A percentile compares a stretch with the other conserved stretches of the same genome.
phyloP scores from a whole-genome alignment of 1,140 invertebrate species.

The Drosophila tropicalis region DNA sequence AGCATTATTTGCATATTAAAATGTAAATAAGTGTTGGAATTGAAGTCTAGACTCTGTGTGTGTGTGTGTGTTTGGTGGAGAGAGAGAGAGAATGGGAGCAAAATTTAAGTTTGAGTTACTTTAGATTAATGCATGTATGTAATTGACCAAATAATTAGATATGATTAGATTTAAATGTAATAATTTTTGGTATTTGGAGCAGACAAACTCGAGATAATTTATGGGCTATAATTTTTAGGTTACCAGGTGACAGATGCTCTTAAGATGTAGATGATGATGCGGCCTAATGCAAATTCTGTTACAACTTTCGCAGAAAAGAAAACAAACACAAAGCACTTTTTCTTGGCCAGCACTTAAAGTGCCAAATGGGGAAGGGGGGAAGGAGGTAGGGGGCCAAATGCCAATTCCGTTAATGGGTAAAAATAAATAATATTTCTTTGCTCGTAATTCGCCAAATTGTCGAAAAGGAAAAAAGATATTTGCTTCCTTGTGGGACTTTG shows the following conservation, averaged over 20 bases:
- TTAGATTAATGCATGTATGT: slow-evolving; percentile 31
- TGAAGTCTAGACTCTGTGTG: slow-evolving; percentile 13
- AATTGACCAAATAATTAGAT: slow-evolving; percentile 36
- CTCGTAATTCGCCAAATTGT: slow-evolving; percentile 55
- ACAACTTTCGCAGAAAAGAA: neutral
- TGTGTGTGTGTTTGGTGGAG: neutral
- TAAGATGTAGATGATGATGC: slow-evolving; percentile 15
- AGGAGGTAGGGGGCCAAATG: slow-evolving; percentile 22
- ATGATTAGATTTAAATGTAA: neutral
- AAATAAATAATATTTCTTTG: slow-evolving; percentile 77
- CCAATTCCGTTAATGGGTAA: slow-evolving; percentile 70
- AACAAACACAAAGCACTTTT: neutral
- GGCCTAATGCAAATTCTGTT: slow-evolving; percentile 26
- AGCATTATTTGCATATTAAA: slow-evolving; percentile 77
- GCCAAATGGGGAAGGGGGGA: neutral
- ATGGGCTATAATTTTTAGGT: slow-evolving; percentile 64
- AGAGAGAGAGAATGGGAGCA: slow-evolving; percentile 31
- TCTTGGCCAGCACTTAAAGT: neutral
- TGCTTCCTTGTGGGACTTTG: slow-evolving; percentile 58
- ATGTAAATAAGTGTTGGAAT: slow-evolving; percentile 59
- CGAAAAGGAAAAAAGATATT: slow-evolving; percentile 24
- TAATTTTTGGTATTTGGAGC: slow-evolving; percentile 36
- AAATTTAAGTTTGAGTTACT: slow-evolving; percentile 35
- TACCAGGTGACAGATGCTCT: slow-evolving; percentile 59
- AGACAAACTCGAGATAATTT: slow-evolving; percentile 46